phyloP scores from a whole-genome alignment of 2,888 invertebrate species.

The Deilephila elpenor region DNA sequence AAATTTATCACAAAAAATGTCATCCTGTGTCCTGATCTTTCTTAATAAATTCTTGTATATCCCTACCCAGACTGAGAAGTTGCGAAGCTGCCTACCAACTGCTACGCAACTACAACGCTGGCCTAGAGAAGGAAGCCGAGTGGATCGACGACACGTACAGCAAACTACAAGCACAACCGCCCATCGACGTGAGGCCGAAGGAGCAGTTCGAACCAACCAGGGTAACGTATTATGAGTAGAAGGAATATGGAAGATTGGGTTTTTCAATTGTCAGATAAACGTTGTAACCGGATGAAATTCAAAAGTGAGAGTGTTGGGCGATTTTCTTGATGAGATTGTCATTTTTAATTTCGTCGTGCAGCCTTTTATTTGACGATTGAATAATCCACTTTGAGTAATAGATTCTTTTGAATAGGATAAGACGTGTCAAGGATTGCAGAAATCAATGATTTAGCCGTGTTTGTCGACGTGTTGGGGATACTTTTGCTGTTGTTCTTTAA shows the following conservation, averaged over 20 bases:
- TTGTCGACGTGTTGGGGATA: background rate
- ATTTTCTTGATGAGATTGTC: no score
- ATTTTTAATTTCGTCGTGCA: no score
- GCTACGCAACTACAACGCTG: conserved; percentile 95
- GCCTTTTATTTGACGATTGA: no score
- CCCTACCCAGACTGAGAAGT: conserved; percentile 88
- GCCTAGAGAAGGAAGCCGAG: conserved; percentile 93
- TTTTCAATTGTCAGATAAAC: no score
- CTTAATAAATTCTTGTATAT: no score
- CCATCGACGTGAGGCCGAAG: conserved; percentile 88
- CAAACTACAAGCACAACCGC: conserved; percentile 90
- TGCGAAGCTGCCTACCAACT: conserved; percentile 96
- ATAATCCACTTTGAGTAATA: background rate
- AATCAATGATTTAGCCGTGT: background rate
- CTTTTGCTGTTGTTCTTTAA: background rate
- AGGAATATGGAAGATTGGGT: no score
- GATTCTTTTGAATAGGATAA: background rate
- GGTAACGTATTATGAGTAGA: conserved; percentile 75
- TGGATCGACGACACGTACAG: conserved; percentile 95
- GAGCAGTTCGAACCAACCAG: conserved; percentile 92
- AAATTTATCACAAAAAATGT: no score
- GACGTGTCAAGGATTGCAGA: background rate
- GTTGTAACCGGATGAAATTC: no score
- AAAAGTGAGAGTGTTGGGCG: no score
- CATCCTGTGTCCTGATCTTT: no score